These are phyloP conservation scores for Fringilla coelebs DNA, from an alignment of 2,797 vertebrate genomes.

Conservation along the genomic window DNA sequence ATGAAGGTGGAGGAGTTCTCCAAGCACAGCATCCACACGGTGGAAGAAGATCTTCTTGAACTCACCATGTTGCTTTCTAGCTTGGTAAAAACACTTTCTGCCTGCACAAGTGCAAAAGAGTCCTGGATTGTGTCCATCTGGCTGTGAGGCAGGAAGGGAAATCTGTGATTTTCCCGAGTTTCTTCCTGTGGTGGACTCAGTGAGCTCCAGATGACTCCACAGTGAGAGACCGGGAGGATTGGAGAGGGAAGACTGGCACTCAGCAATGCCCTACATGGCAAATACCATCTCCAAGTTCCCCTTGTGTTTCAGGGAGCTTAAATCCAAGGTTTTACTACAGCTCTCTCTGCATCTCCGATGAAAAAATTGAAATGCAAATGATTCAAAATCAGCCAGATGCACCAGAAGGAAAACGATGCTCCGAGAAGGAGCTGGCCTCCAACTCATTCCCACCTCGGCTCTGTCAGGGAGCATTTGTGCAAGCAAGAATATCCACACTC, in stretches of 20 bases:
- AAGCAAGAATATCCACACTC: conserved; percentile 33
- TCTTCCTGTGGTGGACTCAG: not conserved
- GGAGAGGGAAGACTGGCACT: not conserved
- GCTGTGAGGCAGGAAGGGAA: not conserved
- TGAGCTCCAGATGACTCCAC: not conserved
- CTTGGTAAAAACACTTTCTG: not conserved
- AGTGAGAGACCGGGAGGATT: not conserved
- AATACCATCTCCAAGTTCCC: not conserved
- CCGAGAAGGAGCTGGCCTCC: not conserved
- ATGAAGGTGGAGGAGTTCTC: not conserved
- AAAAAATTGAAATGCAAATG: not conserved
- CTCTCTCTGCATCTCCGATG: not conserved
- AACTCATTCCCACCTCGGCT: conserved; percentile 28
- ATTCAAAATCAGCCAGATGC: conserved; percentile 6
- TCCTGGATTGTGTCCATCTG: conserved; percentile 25
- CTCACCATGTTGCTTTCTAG: not conserved
- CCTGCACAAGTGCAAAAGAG: conserved; percentile 22
- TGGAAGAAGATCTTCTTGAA: not conserved
- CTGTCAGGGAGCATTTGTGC: conserved; percentile 26
- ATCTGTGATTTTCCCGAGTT: conserved; percentile 1
- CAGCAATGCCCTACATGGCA: not conserved
- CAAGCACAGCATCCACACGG: not conserved
- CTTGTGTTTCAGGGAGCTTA: not conserved
- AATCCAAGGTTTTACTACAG: conserved; percentile 1
- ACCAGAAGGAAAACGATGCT: not conserved